phyloP scores from a whole-genome alignment of 2,113 vertebrate genomes.

The Cardinalis cardinalis region DNA sequence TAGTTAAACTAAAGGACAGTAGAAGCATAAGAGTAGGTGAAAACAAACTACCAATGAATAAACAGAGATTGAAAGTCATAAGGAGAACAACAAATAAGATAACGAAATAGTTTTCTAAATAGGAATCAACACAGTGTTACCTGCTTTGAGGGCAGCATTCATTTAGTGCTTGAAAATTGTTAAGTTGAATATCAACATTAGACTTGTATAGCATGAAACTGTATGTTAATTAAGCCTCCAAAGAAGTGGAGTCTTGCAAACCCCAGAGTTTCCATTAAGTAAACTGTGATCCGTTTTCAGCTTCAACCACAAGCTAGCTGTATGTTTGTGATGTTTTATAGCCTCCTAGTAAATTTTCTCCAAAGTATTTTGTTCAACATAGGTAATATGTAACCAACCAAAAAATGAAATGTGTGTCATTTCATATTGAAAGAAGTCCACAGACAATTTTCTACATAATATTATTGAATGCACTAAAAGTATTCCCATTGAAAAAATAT shows the following conservation, averaged over 20 bases:
- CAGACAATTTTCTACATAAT: not conserved
- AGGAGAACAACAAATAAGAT: not conserved
- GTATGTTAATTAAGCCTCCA: not conserved
- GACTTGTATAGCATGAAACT: not conserved
- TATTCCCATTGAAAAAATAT: not conserved
- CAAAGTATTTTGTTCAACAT: not conserved
- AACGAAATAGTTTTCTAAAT: not conserved
- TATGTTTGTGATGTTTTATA: not conserved
- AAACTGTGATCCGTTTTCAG: not conserved
- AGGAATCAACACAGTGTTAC: not conserved
- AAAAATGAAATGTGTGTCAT: not conserved
- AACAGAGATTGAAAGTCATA: not conserved
- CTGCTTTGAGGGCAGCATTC: not conserved
- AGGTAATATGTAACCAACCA: not conserved
- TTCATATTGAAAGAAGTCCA: not conserved
- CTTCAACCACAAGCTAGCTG: not conserved
- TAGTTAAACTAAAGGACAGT: not conserved
- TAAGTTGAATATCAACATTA: not conserved
- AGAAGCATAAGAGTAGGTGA: not conserved
- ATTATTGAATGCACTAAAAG: not conserved
- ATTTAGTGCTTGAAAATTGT: not conserved
- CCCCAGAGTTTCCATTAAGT: not conserved
- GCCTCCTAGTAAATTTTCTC: not conserved
- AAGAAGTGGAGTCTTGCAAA: not conserved
- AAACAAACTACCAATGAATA: not conserved